Percentiles rank a stretch among this genome's conserved stretches.
Conservation (phyloP, 2,888 invertebrate species). For the Drosophila niveifrons region DNA sequence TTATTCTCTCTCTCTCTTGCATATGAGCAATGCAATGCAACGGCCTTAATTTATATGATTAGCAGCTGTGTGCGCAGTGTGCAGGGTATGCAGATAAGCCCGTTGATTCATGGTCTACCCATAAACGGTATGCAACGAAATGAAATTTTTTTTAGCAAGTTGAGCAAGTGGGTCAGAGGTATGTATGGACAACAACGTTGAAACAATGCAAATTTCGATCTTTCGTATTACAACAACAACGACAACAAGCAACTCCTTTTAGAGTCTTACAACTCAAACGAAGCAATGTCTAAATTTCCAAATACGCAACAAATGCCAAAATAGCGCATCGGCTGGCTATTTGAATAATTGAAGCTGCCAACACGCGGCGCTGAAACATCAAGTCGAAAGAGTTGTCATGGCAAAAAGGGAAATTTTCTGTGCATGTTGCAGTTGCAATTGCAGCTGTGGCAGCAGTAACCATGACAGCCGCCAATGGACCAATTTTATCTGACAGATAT, state of each 20-base stretch:
- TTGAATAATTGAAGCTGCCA: constrained; percentile 55
- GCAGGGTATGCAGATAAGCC: constrained; percentile 65
- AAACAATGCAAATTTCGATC: constrained; percentile 71
- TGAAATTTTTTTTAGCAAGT: constrained; percentile 50
- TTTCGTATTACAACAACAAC: constrained; percentile 39
- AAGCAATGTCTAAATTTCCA: constrained; percentile 65
- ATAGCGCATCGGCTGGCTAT: constrained; percentile 47
- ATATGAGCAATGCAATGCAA: constrained; percentile 58
- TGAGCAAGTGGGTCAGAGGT: constrained; percentile 70
- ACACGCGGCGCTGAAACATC: constrained; percentile 8
- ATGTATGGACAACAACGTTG: constrained; percentile 47
- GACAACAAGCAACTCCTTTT: constrained; percentile 57
- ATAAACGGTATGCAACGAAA: constrained; percentile 63
- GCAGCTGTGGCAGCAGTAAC: constrained; percentile 15
- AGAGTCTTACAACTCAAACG: constrained; percentile 35
- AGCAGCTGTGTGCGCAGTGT: constrained; percentile 49
- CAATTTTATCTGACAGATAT: constrained; percentile 14
- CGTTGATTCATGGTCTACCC: constrained; percentile 56
- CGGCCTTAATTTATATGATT: constrained; percentile 77
- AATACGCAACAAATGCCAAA: constrained; percentile 67
- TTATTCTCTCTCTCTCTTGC: constrained; percentile 3
- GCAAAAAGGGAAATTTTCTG: constrained; percentile 14
- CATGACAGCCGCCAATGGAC: constrained; percentile 36
- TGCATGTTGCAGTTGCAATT: constrained; percentile 3
- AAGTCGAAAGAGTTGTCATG: constrained; percentile 7